A percentile compares a stretch with the other conserved stretches of the same genome.
phyloP scores from a whole-genome alignment of 2,888 invertebrate species.

The Chalcis sispes region DNA sequence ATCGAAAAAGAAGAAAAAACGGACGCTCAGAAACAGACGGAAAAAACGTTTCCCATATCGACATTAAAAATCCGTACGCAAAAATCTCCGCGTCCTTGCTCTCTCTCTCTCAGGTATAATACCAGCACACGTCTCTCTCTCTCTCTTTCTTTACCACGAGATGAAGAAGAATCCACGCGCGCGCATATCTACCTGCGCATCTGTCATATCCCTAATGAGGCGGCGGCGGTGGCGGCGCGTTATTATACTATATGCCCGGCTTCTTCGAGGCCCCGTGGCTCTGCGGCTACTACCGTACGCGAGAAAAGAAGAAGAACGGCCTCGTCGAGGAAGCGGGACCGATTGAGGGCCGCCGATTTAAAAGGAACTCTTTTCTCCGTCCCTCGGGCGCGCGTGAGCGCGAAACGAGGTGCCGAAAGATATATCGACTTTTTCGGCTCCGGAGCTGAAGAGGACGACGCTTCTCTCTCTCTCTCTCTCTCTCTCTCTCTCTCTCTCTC shows the following conservation, averaged over 20 bases:
- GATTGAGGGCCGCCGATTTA: slow-evolving; percentile 56
- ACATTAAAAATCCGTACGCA: slow-evolving; percentile 21
- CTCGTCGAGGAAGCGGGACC: slow-evolving; percentile 14
- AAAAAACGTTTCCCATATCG: slow-evolving; percentile 36
- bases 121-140: not conserved
- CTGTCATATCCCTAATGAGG: slow-evolving; percentile 74
- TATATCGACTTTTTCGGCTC: slow-evolving; percentile 53
- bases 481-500: not conserved
- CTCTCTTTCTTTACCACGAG: not conserved
- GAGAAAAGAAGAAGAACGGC: too few relatives aligned
- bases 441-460: not conserved
- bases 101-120: slow-evolving; percentile 10
- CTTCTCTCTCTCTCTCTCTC: not conserved
- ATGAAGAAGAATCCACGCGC: slow-evolving; percentile 24
- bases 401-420: slow-evolving; percentile 57
- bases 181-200: slow-evolving; percentile 63
- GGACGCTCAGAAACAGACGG: not conserved
- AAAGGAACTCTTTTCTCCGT: too few relatives aligned
- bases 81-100: slow-evolving; percentile 5
- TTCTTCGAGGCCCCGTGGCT: slow-evolving; percentile 17
- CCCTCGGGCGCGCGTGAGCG: slow-evolving; percentile 20
- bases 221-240: slow-evolving; percentile 58
- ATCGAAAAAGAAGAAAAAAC: not conserved
- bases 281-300: slow-evolving; percentile 38
- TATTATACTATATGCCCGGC: slow-evolving; percentile 62